Evolutionary conservation across 1,140 invertebrate genomes (phyloP).

Genomic region (Drosophila ercepeae): DNA sequence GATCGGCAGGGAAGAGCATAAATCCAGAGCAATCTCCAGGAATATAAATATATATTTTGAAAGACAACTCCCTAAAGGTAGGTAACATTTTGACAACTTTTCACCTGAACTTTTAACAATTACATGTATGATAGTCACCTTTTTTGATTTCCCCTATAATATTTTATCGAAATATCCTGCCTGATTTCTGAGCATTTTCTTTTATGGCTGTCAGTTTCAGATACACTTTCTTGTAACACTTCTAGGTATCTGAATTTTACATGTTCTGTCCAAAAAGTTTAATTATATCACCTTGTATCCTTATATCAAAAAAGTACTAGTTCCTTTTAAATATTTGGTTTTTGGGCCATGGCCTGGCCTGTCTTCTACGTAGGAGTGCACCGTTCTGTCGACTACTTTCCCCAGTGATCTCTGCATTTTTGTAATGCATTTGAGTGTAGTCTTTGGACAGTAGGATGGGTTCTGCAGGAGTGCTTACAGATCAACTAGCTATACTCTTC

Average conservation of each 20-base stretch:
- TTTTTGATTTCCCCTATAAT: no score
- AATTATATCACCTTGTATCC: constrained; percentile 50
- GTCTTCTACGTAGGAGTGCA: constrained; percentile 35
- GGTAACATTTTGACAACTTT: no score
- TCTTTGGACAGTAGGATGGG: constrained; percentile 39
- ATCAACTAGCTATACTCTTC: constrained; percentile 37
- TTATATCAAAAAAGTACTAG: constrained; percentile 54
- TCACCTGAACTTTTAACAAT: background rate
- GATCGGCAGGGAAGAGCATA: background rate
- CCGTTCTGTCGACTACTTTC: constrained; percentile 1
- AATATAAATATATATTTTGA: background rate
- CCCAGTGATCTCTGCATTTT: constrained; percentile 1
- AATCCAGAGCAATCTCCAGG: background rate
- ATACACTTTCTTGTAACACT: constrained; percentile 24
- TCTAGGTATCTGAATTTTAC: constrained; percentile 33
- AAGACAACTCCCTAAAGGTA: background rate
- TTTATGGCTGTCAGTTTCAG: constrained; percentile 1
- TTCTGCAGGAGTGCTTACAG: constrained; percentile 26
- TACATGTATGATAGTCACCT: background rate
- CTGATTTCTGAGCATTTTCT: background rate
- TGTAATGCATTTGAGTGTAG: constrained; percentile 19
- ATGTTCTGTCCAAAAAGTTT: constrained; percentile 45
- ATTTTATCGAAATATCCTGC: background rate
- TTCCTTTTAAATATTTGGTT: constrained; percentile 20
- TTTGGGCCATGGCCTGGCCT: constrained; percentile 23